Base-by-base conservation (phyloP, 2,113 vertebrate species). In the Prunella fulvescens region DNA sequence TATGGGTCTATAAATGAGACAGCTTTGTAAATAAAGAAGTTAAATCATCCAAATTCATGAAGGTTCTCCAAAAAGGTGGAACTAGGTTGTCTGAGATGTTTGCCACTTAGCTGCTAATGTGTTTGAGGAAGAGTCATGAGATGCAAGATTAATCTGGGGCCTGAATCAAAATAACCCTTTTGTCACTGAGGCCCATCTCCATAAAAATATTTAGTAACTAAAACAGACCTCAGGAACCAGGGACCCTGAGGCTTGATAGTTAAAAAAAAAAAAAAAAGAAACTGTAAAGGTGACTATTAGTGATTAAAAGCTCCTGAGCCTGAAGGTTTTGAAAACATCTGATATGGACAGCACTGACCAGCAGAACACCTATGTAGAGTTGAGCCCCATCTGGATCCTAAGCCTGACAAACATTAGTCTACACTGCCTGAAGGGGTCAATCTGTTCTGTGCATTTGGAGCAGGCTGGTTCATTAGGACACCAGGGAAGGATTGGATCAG, bases 361-460 rank as follows among this genome's bases (percentile, higher is more conserved):
- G 51, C 58, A 77, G 76, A 90, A 83, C 58, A 92, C 76, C 79
- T 86, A 4, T 29, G 67, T 81, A 19, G 14, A 88, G 18, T 6
- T 15, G 8, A 93, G 86, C 42, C 58, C 80, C 74, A 78, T 88
- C 74, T 94, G 94, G 67, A 86, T 81, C 37, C 64, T 51, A 73
- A 86, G 81, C 48, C 51, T 77, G 64, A 62, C 4, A 45, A 79
- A 44, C 47, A 72, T 65, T 79, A 44, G 16, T 20, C 57, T 83
- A 73, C 76, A 51, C 33, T 81, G 86, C 95, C 94, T 7, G 2
- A 67, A 84, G 91, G 91, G 33, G 51, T 94, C 91, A 67, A 33
- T 92, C 91, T 96, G 95, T 81, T 92, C 51, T 31, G 48, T 50
- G n/a, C 56, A 9, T 77, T 83, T n/a, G 71, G 19, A 77, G 28